phyloP scores from a whole-genome alignment of 2,797 vertebrate genomes.

The Molossus molossus region DNA sequence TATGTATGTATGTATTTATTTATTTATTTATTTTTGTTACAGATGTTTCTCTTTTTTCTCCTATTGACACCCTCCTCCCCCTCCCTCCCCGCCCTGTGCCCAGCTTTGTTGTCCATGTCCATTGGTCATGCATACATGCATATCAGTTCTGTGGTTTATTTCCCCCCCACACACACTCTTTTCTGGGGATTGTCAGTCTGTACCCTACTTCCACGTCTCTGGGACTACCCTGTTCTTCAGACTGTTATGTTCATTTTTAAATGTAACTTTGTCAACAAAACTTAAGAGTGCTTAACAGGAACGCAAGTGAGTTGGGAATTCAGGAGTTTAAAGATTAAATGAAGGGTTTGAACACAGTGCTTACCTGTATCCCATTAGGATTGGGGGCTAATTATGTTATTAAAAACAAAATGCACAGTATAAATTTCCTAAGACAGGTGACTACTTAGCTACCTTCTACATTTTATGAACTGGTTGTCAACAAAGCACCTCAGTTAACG shows the following conservation, averaged over 20 bases:
- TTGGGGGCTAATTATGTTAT: not conserved
- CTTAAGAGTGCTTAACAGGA: constrained; percentile 26
- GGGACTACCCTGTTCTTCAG: no score
- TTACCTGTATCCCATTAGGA: constrained; percentile 3
- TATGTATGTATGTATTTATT: no score
- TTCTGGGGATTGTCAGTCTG: no score
- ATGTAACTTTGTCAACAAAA: constrained; percentile 47
- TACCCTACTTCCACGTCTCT: no score
- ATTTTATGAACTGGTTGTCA: constrained; percentile 60
- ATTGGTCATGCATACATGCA: no score
- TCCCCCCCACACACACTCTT: no score
- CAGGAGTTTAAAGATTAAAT: constrained; percentile 55
- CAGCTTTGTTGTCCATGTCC: no score
- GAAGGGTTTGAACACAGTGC: constrained; percentile 10
- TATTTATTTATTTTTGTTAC: no score
- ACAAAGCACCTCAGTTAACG: constrained; percentile 64
- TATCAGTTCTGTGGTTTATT: no score
- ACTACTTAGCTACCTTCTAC: constrained; percentile 51
- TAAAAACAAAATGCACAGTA: constrained; percentile 69
- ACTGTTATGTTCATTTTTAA: not conserved
- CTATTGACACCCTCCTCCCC: no score
- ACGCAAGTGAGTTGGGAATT: constrained; percentile 4
- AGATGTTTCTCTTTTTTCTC: no score
- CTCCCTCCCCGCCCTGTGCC: no score
- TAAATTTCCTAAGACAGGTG: constrained; percentile 52